These are phyloP conservation scores for Acropternis orthonyx DNA, from an alignment of 2,797 vertebrate genomes.

Conservation along the genomic window DNA sequence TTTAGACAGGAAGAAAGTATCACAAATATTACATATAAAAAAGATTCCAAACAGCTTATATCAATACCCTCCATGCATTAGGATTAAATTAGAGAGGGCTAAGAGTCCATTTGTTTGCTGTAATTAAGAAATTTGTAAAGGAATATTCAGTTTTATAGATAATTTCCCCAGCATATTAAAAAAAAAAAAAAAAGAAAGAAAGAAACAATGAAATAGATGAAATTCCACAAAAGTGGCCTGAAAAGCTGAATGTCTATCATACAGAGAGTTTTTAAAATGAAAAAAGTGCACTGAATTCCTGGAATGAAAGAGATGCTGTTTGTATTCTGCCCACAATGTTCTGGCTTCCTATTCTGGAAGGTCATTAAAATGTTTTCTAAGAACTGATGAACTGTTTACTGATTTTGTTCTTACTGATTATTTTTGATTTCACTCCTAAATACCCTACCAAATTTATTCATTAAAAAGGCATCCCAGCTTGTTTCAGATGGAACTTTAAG, in stretches of 20 bases:
- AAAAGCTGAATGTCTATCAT: background rate
- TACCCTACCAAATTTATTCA: constrained; percentile 35
- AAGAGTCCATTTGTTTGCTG: background rate
- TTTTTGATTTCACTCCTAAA: constrained; percentile 30
- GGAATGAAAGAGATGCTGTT: constrained; percentile 59
- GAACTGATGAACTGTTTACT: constrained; percentile 34
- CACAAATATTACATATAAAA: background rate
- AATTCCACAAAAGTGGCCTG: background rate
- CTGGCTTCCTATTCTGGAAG: constrained; percentile 21
- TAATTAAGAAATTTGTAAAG: background rate
- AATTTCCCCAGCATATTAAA: background rate
- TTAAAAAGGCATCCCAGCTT: constrained; percentile 59
- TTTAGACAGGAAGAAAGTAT: background rate
- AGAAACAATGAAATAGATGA: background rate
- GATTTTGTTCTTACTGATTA: constrained; percentile 26
- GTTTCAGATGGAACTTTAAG: constrained; percentile 46
- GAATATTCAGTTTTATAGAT: background rate
- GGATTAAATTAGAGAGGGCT: background rate
- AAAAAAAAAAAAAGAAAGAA: background rate
- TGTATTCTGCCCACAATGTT: constrained; percentile 58
- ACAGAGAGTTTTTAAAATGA: background rate
- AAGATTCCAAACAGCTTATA: background rate
- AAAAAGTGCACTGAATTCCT: constrained; percentile 2
- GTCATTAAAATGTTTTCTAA: constrained; percentile 55
- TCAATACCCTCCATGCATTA: background rate